Percentiles rank a stretch among this genome's conserved stretches.
Evolutionary conservation across 1,140 invertebrate species (phyloP).

Genomic region (Aphelenchoides avenae): DNA sequence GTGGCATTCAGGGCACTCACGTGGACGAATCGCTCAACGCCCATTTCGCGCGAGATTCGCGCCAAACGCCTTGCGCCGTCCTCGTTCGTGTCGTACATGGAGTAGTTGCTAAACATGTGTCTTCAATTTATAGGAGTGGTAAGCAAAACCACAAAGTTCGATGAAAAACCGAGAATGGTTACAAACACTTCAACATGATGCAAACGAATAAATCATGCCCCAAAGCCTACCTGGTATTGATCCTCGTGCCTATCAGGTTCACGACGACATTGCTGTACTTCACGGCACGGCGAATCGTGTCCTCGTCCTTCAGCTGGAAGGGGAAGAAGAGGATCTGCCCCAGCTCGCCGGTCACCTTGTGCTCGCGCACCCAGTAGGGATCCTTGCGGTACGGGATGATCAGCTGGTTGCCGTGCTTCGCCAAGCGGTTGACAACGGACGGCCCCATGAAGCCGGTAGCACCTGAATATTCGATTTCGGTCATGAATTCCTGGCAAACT

Average conservation of each 20-base stretch:
- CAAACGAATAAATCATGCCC: too few relatives aligned
- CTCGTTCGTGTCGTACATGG: conserved; percentile 67
- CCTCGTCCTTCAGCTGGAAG: conserved; percentile 79
- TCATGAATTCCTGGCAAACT: neutral
- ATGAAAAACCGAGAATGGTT: too few relatives aligned
- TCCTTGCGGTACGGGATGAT: conserved; percentile 88
- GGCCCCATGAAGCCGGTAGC: conserved; percentile 79
- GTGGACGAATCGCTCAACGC: conserved; percentile 64
- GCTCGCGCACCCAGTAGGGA: conserved; percentile 70
- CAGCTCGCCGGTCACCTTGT: conserved; percentile 84
- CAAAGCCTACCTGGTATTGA: conserved; percentile 72
- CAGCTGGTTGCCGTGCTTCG: conserved; percentile 69
- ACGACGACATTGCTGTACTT: conserved; percentile 95
- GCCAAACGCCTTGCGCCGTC: conserved; percentile 61
- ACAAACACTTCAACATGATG: too few relatives aligned
- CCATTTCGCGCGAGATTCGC: conserved; percentile 60
- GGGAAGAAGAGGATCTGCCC: conserved; percentile 85
- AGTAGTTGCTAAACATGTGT: conserved; percentile 67
- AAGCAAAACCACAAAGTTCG: too few relatives aligned
- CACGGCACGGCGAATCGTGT: conserved; percentile 77
- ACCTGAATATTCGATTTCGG: conserved; percentile 71
- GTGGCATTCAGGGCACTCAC: conserved; percentile 62
- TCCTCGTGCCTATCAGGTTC: conserved; percentile 85
- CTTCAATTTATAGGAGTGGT: neutral
- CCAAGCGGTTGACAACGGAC: conserved; percentile 77